phyloP scores from a whole-genome alignment of 2,113 vertebrate genomes.

The Quiscalus mexicanus region DNA sequence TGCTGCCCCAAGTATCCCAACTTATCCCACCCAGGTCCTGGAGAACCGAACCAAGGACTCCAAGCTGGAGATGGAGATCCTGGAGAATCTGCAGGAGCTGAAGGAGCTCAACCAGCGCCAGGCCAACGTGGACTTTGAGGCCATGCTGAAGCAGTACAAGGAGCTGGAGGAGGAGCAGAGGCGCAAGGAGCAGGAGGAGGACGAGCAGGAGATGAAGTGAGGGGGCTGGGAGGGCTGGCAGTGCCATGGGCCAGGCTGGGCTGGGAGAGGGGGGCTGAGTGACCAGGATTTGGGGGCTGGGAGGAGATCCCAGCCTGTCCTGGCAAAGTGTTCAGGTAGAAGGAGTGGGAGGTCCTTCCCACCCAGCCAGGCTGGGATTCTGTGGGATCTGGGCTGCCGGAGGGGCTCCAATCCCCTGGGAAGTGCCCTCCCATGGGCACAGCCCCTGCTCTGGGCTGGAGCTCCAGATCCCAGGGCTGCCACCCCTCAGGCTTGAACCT shows the following conservation, averaged over 20 bases:
- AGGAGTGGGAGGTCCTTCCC: not conserved
- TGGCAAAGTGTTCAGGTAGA: not conserved
- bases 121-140: constrained; percentile 92
- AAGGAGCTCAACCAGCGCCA: constrained; percentile 97
- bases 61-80: constrained; percentile 96
- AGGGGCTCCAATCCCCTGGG: not conserved
- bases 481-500: accelerated
- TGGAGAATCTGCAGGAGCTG: constrained; percentile 96
- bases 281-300: not conserved
- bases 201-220: constrained; percentile 88
- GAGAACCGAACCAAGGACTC: constrained; percentile 97
- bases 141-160: constrained; percentile 84
- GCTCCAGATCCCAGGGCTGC: accelerated
- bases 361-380: not conserved
- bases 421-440: accelerated
- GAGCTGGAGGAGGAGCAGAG: constrained; percentile 80
- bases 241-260: not conserved
- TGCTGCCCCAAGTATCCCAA: not conserved
- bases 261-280: not conserved
- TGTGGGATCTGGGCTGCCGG: not conserved
- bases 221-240: not conserved
- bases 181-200: constrained; percentile 85
- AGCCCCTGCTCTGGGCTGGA: not conserved
- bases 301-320: not conserved
- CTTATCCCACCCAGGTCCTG: constrained; percentile 79